Evolutionary conservation across 2,888 invertebrate species (phyloP), one percentile per base, ranked within the genome.

Genomic region (Portevinia maculata): DNA sequence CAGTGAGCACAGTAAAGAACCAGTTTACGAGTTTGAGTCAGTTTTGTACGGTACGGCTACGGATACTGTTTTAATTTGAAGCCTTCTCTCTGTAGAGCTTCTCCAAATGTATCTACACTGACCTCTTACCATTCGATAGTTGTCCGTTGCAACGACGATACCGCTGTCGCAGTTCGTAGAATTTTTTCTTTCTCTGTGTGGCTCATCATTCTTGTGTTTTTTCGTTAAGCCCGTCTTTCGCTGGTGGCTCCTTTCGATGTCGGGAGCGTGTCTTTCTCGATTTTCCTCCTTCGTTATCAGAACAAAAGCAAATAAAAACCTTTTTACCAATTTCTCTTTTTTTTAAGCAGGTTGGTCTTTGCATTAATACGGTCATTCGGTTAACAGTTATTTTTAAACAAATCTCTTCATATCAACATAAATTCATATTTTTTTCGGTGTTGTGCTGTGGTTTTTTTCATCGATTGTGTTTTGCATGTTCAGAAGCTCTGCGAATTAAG

Each of bases 121-220:
- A 69, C 79, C 73, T 64, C 74, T 69, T 74, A 65, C 79, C 84
- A 84, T 84, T 84, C 79, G 84, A 79, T 74, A 74, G 79, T 84
- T 79, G 79, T 69, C 69, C 64, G 73, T 73, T 84, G 84, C 55
- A 79, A 74, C 69, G 69, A 39, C 57, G 39, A 44, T 79, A 73
- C 46, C 73, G 84, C 74, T 75, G 79, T 50, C 69, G 79, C 67
- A 44, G 4, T 24, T 32, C 55, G 64, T 48, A 46, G 8, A n/a
- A 8, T 30, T 48, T 46, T 55, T 53, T 44, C 28, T 53, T 48
- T 73, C 24, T 17, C 53, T 32, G 19, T 70, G 24, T 64, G 32
- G 32, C 28, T 55, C 30, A 64, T 64, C 50, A 52, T 64, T 69
- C 19, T 64, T 64, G 5, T 41, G 3, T 30, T 64, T n/a, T 60